A percentile compares a stretch with the other conserved stretches of the same genome.
phyloP scores from a whole-genome alignment of 2,888 invertebrate genomes.

The Xiphydria camelus region DNA sequence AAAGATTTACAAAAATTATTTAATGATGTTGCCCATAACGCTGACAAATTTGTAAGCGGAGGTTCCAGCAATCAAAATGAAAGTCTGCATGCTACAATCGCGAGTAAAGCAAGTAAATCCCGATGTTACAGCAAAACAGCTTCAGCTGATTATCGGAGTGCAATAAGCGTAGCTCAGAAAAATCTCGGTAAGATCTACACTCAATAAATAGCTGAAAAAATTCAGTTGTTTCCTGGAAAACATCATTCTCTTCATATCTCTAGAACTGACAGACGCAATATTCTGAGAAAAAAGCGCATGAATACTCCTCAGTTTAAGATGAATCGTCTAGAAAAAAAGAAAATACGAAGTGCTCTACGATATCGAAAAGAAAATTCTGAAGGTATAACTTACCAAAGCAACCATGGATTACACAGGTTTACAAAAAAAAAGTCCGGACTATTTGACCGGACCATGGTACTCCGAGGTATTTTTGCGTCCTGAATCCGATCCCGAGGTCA shows the following conservation, averaged over 20 bases:
- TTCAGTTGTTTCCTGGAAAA: constrained; percentile 1
- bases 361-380: not conserved
- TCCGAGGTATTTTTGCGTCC: too few relatives aligned
- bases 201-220: constrained; percentile 1
- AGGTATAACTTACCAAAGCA: not conserved
- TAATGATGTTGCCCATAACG: constrained; percentile 14
- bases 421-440: too few relatives aligned
- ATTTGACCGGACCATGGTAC: too few relatives aligned
- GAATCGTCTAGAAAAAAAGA: not conserved
- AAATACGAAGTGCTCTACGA: not conserved
- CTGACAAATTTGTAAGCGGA: constrained; percentile 13
- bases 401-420: not conserved
- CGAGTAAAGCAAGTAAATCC: constrained; percentile 16
- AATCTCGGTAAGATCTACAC: constrained; percentile 15
- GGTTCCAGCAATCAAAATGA: constrained; percentile 13
- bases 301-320: not conserved
- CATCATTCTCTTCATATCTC: not conserved
- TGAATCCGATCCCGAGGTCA: too few relatives aligned
- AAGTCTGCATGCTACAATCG: constrained; percentile 12
- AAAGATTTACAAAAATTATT: constrained; percentile 2
- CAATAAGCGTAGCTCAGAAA: constrained; percentile 15
- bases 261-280: too few relatives aligned
- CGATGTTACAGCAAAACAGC: constrained; percentile 15
- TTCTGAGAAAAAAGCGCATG: not conserved
- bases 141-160: constrained; percentile 15